phyloP scores from a whole-genome alignment of 2,113 vertebrate genomes.

The Elaphurus davidianus region DNA sequence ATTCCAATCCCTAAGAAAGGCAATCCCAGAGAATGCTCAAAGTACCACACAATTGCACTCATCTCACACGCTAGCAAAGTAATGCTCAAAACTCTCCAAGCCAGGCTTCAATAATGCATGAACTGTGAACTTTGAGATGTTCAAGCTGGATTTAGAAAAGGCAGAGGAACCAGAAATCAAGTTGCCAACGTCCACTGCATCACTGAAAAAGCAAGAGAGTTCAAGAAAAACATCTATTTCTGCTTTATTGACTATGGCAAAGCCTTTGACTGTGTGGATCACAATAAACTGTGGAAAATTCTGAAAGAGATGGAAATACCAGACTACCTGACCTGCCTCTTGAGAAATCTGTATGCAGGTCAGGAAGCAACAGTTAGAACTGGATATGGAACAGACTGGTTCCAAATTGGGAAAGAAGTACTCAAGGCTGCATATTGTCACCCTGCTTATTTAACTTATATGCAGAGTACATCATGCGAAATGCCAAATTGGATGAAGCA shows the following conservation, averaged over 20 bases:
- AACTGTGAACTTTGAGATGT: neutral
- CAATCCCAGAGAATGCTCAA: neutral
- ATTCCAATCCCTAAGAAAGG: neutral
- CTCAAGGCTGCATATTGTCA: neutral
- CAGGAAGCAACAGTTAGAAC: neutral
- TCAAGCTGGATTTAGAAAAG: neutral
- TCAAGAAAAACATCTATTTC: neutral
- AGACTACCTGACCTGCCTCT: neutral
- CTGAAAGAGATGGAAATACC: neutral
- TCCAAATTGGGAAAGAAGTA: neutral
- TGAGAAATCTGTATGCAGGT: neutral
- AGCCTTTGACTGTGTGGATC: neutral
- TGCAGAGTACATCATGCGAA: neutral
- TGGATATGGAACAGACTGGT: neutral
- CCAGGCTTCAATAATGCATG: fast-evolving
- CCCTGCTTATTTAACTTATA: neutral
- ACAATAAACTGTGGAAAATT: neutral
- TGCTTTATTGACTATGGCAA: neutral
- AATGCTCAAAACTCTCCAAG: neutral
- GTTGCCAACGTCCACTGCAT: neutral
- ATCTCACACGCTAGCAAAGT: neutral
- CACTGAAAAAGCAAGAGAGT: neutral
- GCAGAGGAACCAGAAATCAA: neutral
- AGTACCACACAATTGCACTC: neutral
- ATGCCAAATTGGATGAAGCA: neutral